Evolutionary conservation across 2,888 invertebrate species (phyloP).

Genomic region (Notodonta ziczac): DNA sequence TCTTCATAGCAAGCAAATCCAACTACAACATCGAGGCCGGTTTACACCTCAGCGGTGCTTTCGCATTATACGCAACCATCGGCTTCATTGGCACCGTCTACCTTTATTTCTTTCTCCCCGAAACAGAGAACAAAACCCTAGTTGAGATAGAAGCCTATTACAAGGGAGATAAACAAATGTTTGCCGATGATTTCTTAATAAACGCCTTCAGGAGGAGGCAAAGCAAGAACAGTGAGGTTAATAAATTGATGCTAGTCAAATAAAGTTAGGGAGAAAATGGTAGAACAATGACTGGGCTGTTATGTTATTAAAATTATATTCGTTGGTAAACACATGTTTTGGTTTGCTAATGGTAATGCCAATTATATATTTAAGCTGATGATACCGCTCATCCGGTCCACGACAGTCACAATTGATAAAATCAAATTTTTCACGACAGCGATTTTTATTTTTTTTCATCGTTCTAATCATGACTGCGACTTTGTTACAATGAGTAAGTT

Average conservation of each 20-base stretch:
- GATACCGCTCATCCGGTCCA: no score
- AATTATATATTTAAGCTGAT: no score
- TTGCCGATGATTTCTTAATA: conserved; percentile 74
- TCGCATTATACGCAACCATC: conserved; percentile 73
- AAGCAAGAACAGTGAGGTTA: conserved; percentile 46
- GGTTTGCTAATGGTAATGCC: no score
- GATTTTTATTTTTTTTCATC: no score
- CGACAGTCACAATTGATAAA: no score
- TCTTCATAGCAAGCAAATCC: conserved; percentile 80
- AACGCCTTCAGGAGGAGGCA: conserved; percentile 68
- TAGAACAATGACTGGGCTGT: no score
- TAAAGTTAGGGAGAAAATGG: conserved; percentile 1
- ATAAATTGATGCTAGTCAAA: conserved; percentile 71
- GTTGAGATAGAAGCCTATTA: conserved; percentile 82
- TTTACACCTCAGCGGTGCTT: conserved; percentile 78
- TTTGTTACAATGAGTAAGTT: no score
- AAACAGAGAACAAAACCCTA: conserved; percentile 81
- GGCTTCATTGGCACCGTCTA: conserved; percentile 77
- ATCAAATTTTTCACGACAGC: no score
- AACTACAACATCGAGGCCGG: conserved; percentile 79
- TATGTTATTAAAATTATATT: no score
- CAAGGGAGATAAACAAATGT: conserved; percentile 66
- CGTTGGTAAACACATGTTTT: no score
- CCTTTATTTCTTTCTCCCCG: conserved; percentile 81
- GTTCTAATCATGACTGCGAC: no score